A percentile compares a stretch with the other conserved stretches of the same genome.
Conservation (phyloP, 2,888 invertebrate species). For the Heteromurus nitidus region DNA sequence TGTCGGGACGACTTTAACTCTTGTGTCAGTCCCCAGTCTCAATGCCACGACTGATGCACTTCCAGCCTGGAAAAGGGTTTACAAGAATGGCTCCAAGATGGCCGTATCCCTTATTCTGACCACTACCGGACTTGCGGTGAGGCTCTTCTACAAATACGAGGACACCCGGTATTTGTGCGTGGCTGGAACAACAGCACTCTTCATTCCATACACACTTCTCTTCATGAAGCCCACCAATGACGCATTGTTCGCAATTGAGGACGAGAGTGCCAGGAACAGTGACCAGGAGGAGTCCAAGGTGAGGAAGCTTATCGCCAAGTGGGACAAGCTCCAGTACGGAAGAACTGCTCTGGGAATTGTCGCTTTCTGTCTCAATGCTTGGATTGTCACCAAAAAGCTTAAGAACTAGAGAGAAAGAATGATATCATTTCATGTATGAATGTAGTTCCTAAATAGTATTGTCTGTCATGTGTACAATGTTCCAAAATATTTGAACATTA, state of each 20-base stretch:
- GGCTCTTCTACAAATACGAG: not conserved
- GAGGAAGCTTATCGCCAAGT: conserved; percentile 27
- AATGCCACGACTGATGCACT: conserved; percentile 20
- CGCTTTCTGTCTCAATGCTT: conserved; percentile 18
- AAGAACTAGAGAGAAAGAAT: too few species aligned
- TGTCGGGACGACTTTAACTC: conserved; percentile 20
- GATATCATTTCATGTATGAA: too few species aligned
- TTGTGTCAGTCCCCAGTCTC: conserved; percentile 26
- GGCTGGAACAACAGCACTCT: conserved; percentile 3
- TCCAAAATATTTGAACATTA: too few species aligned
- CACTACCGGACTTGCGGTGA: conserved; percentile 14
- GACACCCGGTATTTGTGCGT: conserved; percentile 3
- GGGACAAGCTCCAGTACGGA: conserved; percentile 25
- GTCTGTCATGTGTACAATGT: too few species aligned
- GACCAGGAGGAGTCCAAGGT: conserved; percentile 21
- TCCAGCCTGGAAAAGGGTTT: conserved; percentile 28
- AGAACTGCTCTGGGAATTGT: conserved; percentile 16
- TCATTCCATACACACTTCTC: conserved; percentile 23
- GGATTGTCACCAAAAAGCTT: conserved; percentile 24
- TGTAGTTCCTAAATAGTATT: too few species aligned
- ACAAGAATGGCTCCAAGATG: conserved; percentile 34
- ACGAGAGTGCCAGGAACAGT: not conserved
- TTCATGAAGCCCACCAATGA: conserved; percentile 46
- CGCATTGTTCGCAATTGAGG: conserved; percentile 18
- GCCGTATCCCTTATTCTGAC: conserved; percentile 16